Percentiles rank a stretch among this genome's conserved stretches.
phyloP scores from a whole-genome alignment of 1,140 invertebrate species.

The Parapsyche elsis region DNA sequence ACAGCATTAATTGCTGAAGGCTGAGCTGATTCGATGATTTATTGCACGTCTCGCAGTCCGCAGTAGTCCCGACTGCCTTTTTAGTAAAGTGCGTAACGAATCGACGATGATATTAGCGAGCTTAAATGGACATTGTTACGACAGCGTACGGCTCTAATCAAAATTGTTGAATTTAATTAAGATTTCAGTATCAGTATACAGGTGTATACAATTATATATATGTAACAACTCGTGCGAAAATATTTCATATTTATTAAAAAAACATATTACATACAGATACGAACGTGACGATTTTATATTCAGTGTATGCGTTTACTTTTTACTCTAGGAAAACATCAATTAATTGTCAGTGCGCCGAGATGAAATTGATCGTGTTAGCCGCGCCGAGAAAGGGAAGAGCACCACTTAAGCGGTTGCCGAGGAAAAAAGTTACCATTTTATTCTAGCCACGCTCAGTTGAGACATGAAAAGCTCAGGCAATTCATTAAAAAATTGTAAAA shows the following conservation, averaged over 20 bases:
- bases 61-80: too few species aligned
- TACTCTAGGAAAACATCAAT: constrained; percentile 20
- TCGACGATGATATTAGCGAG: not conserved
- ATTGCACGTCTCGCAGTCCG: not conserved
- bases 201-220: not conserved
- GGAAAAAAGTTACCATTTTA: constrained; percentile 16
- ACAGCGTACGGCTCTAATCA: not conserved
- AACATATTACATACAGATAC: too few species aligned
- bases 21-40: not conserved
- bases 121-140: not conserved
- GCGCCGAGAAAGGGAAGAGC: constrained; percentile 25
- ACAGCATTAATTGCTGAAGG: not conserved
- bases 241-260: not conserved
- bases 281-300: too few species aligned
- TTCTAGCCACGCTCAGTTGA: constrained; percentile 40
- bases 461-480: constrained; percentile 41
- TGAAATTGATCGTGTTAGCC: constrained; percentile 2
- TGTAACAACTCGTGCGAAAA: not conserved
- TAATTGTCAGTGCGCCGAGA: constrained; percentile 1
- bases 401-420: not conserved
- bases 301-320: not conserved
- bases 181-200: not conserved
- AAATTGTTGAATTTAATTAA: not conserved
- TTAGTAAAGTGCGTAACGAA: too few species aligned
- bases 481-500: constrained; percentile 48